phyloP scores from a whole-genome alignment of 2,888 invertebrate species.

The Tetropium fuscum region DNA sequence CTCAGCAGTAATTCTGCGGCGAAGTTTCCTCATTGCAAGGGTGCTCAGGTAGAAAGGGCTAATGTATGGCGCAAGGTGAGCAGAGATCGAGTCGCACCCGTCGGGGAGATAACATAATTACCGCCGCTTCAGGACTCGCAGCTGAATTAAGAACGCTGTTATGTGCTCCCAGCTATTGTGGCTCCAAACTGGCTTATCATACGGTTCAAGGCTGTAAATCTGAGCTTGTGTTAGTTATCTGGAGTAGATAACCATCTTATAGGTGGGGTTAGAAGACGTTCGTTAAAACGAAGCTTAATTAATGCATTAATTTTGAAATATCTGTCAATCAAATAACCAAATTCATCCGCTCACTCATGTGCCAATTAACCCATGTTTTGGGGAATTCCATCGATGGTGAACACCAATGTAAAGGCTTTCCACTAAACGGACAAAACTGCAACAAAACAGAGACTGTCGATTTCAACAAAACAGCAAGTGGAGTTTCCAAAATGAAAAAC shows the following conservation, averaged over 20 bases:
- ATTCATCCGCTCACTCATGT: too few relatives aligned
- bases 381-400: too few relatives aligned
- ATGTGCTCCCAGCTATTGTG: conserved; percentile 38
- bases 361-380: too few relatives aligned
- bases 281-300: too few relatives aligned
- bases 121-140: conserved; percentile 54
- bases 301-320: too few relatives aligned
- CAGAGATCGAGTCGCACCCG: conserved; percentile 53
- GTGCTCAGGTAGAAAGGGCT: conserved; percentile 58
- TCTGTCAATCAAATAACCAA: too few relatives aligned
- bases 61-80: conserved; percentile 60
- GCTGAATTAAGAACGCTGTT: conserved; percentile 60
- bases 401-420: too few relatives aligned
- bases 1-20: conserved; percentile 52
- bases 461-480: too few relatives aligned
- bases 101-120: conserved; percentile 62
- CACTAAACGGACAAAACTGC: too few relatives aligned
- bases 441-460: too few relatives aligned
- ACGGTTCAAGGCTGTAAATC: conserved; percentile 21
- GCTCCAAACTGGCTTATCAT: conserved; percentile 20
- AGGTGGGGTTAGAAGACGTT: background rate
- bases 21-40: conserved; percentile 58
- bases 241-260: conserved; percentile 8
- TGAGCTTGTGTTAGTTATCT: conserved; percentile 24
- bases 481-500: too few relatives aligned